Evolutionary conservation across 2,888 invertebrate genomes (phyloP).

Genomic region (Tetranychus truncatus): DNA sequence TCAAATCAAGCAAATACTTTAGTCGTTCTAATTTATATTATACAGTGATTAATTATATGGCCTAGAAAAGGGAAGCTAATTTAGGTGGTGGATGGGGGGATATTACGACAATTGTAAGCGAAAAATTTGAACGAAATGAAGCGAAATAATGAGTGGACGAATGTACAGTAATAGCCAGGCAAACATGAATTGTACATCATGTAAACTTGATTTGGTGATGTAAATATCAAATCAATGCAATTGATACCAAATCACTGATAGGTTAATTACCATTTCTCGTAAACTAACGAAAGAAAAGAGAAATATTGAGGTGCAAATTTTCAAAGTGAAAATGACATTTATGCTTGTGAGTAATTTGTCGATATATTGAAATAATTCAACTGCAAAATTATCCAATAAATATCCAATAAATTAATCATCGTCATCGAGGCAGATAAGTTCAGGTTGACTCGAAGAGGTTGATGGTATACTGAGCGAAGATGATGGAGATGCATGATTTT

Average conservation of each 20-base stretch:
- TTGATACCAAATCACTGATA: neutral
- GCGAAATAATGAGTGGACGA: neutral
- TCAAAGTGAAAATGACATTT: no score
- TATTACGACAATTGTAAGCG: neutral
- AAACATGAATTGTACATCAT: neutral
- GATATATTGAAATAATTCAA: no score
- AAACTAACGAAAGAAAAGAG: no score
- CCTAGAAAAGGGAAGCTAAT: neutral
- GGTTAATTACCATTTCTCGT: neutral
- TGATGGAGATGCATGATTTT: no score
- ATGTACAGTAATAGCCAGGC: neutral
- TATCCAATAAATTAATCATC: neutral
- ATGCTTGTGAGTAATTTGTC: no score
- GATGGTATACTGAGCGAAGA: conserved; percentile 20
- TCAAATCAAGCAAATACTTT: neutral
- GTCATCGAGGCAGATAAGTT: neutral
- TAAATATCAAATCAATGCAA: neutral
- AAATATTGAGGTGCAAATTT: no score
- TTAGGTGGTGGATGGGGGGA: neutral
- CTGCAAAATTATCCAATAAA: neutral
- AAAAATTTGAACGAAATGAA: neutral
- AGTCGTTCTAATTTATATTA: neutral
- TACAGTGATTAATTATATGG: neutral
- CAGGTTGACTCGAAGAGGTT: conserved; percentile 16
- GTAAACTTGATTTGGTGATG: neutral